Evolutionary conservation across 2,888 invertebrate species (phyloP).

Genomic region (Choristoneura rosaceana): DNA sequence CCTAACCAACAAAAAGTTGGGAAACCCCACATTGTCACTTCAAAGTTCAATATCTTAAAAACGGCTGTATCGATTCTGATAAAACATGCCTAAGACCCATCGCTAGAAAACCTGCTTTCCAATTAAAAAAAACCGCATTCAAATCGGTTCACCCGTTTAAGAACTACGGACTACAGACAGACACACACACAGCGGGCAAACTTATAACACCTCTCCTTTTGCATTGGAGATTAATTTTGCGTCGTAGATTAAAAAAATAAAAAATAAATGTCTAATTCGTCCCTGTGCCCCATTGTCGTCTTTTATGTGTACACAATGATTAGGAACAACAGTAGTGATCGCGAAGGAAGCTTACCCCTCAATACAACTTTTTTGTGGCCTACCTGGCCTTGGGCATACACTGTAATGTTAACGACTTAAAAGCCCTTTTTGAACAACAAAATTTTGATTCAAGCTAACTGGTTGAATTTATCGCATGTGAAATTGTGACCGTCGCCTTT

Average conservation of each 20-base stretch:
- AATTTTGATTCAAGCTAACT: conserved; percentile 52
- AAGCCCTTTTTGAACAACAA: conserved; percentile 57
- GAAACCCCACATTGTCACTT: no score
- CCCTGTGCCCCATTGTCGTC: conserved; percentile 66
- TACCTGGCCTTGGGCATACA: conserved; percentile 53
- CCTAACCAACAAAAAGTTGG: no score
- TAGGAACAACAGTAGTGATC: conserved; percentile 73
- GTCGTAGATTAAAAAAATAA: background rate
- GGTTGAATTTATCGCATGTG: conserved; percentile 53
- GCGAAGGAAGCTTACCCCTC: conserved; percentile 79
- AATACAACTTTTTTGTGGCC: conserved; percentile 66
- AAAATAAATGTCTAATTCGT: conserved; percentile 50
- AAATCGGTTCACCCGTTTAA: no score
- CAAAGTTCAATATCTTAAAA: no score
- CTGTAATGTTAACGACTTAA: conserved; percentile 55
- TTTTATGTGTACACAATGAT: conserved; percentile 65
- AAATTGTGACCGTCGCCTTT: conserved; percentile 59
- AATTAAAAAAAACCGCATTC: no score
- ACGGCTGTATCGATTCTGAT: no score
- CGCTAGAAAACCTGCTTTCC: no score
- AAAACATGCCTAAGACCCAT: no score
- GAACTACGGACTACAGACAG: no score
- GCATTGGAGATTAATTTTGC: no score
- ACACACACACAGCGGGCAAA: no score
- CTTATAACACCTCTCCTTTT: no score